Conservation (phyloP, 1,140 invertebrate species). For the Aphis craccivora region DNA sequence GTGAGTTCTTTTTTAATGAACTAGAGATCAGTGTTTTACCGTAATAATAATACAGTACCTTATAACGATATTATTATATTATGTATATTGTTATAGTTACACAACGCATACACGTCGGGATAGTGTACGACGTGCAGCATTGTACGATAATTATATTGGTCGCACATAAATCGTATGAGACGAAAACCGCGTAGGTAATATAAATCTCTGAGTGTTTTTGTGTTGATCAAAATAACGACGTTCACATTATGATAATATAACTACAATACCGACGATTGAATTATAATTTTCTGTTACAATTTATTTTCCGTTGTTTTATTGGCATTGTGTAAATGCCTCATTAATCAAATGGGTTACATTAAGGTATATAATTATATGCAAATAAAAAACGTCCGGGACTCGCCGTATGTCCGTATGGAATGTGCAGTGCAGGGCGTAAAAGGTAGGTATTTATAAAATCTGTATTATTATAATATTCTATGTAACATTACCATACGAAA, state of each 20-base stretch:
- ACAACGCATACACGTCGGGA: neutral
- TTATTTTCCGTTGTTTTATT: constrained; percentile 11
- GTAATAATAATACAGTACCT: neutral
- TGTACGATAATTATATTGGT: constrained; percentile 5
- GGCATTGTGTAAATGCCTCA: constrained; percentile 7
- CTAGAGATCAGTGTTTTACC: neutral
- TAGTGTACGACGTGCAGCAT: neutral
- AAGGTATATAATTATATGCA: neutral
- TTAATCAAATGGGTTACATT: constrained; percentile 3
- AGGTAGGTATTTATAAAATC: neutral
- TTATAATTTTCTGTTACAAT: constrained; percentile 3
- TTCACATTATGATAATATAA: neutral
- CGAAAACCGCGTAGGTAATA: neutral
- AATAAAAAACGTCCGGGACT: neutral
- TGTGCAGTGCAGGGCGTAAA: neutral
- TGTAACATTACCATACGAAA: neutral
- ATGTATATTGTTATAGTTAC: neutral
- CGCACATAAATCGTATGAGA: constrained; percentile 3
- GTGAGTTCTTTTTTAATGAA: neutral
- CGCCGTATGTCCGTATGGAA: neutral
- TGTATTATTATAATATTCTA: neutral
- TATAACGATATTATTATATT: neutral
- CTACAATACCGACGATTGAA: constrained; percentile 11
- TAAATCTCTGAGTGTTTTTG: neutral
- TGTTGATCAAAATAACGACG: neutral